phyloP scores from a whole-genome alignment of 2,888 invertebrate species.

The Perizoma affinitatum region DNA sequence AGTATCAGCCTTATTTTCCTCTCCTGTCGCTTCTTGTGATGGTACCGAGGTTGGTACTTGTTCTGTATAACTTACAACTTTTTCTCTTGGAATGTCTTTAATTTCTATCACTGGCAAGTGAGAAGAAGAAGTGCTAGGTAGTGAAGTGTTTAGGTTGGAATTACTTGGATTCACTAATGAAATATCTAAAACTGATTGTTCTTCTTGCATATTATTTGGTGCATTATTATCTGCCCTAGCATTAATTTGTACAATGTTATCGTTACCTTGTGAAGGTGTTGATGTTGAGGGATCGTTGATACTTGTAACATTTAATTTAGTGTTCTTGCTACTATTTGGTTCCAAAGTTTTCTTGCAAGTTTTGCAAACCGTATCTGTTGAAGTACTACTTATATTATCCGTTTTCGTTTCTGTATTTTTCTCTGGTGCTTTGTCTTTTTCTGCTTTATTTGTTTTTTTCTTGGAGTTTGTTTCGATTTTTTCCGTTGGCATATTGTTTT shows the following conservation, averaged over 20 bases:
- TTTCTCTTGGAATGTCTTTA: slow-evolving; percentile 66
- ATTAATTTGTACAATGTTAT: slow-evolving; percentile 2
- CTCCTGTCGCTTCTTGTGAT: slow-evolving; percentile 45
- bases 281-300: neutral
- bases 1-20: slow-evolving; percentile 57
- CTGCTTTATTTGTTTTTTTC: slow-evolving; percentile 13
- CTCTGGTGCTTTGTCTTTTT: slow-evolving; percentile 4
- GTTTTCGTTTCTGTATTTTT: slow-evolving; percentile 10
- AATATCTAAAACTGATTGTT: slow-evolving; percentile 9
- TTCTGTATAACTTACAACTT: slow-evolving; percentile 32
- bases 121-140: slow-evolving; percentile 23
- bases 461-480: slow-evolving; percentile 3
- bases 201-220: slow-evolving; percentile 7
- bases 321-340: slow-evolving; percentile 4
- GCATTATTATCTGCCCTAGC: slow-evolving; percentile 10
- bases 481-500: slow-evolving; percentile 1
- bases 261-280: slow-evolving; percentile 9
- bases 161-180: slow-evolving; percentile 9
- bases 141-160: slow-evolving; percentile 19
- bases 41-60: slow-evolving; percentile 38
- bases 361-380: slow-evolving; percentile 21
- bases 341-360: slow-evolving; percentile 24
- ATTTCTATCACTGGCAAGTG: slow-evolving; percentile 42
- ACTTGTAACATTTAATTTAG: slow-evolving; percentile 5
- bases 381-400: slow-evolving; percentile 3